Percentiles rank a stretch among this genome's conserved stretches.
These are phyloP conservation scores for Brachyhypopomus occidentalis DNA, from an alignment of 2,113 vertebrate species.

Conservation along the genomic window DNA sequence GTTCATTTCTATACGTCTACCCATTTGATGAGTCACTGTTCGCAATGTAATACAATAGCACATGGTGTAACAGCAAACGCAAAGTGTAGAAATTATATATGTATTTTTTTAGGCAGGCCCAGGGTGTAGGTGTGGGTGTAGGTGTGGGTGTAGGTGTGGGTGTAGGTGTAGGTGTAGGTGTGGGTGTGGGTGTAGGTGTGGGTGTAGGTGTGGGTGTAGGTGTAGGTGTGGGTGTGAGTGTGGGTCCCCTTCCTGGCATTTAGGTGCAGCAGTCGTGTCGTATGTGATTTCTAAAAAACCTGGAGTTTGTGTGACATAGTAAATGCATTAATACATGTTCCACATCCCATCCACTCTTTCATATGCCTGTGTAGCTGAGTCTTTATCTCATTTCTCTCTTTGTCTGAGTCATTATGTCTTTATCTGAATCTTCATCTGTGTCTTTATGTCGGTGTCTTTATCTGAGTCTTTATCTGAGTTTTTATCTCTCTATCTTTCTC, in stretches of 20 bases:
- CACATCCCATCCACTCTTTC: too few species aligned
- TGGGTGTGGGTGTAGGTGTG: too few species aligned
- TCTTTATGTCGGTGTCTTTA: slow-evolving; percentile 61
- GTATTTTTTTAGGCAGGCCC: too few species aligned
- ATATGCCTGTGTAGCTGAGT: too few species aligned
- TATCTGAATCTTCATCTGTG: slow-evolving; percentile 71
- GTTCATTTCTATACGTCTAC: slow-evolving; percentile 3
- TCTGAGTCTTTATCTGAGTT: not conserved
- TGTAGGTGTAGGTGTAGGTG: too few species aligned
- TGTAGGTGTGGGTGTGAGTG: too few species aligned
- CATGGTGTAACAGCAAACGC: not conserved
- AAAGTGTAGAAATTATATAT: not conserved
- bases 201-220: too few species aligned
- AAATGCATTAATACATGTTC: slow-evolving; percentile 40
- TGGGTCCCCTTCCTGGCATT: not conserved
- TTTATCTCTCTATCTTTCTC: not conserved
- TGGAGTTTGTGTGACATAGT: not conserved
- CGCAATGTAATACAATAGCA: not conserved
- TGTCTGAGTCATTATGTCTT: not conserved
- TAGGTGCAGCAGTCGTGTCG: not conserved
- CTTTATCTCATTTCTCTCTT: not conserved
- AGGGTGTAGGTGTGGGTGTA: too few species aligned
- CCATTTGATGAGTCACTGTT: not conserved
- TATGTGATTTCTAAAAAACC: not conserved
- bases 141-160: too few species aligned